Conservation (phyloP, 1,140 invertebrate species). For the Sycobia sp. region DNA sequence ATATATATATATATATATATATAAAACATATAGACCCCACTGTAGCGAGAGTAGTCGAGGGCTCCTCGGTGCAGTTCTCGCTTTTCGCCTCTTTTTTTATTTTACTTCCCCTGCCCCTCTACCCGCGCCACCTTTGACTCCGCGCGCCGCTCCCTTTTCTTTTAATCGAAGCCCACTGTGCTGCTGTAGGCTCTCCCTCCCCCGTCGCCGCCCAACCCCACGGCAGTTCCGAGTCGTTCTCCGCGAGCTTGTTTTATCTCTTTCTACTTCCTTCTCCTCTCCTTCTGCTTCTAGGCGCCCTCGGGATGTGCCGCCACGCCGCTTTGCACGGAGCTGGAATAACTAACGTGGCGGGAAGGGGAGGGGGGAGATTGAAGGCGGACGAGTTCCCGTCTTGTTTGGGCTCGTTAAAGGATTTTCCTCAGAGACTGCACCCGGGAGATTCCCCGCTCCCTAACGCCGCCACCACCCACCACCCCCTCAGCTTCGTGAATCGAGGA, state of each 20-base stretch:
- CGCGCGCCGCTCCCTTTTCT: background rate
- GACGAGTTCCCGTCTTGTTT: slow-evolving; percentile 17
- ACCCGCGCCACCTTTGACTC: background rate
- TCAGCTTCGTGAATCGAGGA: no score
- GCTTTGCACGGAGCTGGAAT: background rate
- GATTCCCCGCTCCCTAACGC: no score
- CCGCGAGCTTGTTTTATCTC: background rate
- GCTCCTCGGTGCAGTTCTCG: no score
- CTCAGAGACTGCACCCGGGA: background rate
- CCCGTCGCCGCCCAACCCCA: no score
- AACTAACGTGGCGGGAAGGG: no score
- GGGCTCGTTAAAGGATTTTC: slow-evolving; percentile 12
- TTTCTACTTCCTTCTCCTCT: background rate
- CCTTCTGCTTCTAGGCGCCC: background rate
- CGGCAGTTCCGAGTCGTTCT: no score
- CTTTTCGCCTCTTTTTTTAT: no score
- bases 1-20: no score
- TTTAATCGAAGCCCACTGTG: slow-evolving; percentile 7
- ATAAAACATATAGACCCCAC: no score
- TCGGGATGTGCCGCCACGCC: background rate
- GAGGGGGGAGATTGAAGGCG: background rate
- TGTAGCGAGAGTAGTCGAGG: no score
- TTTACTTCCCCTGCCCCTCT: no score
- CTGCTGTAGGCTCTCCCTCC: background rate
- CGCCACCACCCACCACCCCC: no score